Evolutionary conservation across 2,797 vertebrate species (phyloP).

Genomic region (Rhincodon typus): DNA sequence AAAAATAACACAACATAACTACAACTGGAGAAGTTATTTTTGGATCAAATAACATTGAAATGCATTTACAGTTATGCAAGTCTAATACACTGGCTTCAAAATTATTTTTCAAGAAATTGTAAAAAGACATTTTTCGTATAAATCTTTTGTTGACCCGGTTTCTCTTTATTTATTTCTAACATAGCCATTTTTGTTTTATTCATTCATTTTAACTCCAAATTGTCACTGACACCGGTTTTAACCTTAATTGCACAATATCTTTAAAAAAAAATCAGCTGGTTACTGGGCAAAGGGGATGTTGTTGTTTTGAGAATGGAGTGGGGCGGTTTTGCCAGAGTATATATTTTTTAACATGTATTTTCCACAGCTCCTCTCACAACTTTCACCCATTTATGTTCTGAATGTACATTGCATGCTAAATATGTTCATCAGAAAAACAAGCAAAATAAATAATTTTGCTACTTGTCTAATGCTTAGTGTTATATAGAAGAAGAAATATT

Average conservation of each 20-base stretch:
- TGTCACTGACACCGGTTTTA: not conserved
- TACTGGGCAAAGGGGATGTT: not conserved
- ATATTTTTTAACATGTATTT: not conserved
- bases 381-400: not conserved
- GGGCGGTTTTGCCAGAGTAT: not conserved
- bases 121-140: not conserved
- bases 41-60: not conserved
- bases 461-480: not conserved
- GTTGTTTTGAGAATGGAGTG: not conserved
- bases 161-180: not conserved
- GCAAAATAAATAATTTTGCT: not conserved
- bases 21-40: not conserved
- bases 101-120: not conserved
- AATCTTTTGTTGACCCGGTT: not conserved
- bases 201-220: not conserved
- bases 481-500: not conserved
- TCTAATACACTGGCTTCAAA: not conserved
- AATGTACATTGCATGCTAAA: not conserved
- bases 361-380: not conserved
- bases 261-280: not conserved
- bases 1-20: not conserved
- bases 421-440: not conserved
- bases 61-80: not conserved
- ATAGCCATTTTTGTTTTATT: not conserved
- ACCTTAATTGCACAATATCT: not conserved